Conservation (phyloP, 2,797 vertebrate species). For the Columba guinea region DNA sequence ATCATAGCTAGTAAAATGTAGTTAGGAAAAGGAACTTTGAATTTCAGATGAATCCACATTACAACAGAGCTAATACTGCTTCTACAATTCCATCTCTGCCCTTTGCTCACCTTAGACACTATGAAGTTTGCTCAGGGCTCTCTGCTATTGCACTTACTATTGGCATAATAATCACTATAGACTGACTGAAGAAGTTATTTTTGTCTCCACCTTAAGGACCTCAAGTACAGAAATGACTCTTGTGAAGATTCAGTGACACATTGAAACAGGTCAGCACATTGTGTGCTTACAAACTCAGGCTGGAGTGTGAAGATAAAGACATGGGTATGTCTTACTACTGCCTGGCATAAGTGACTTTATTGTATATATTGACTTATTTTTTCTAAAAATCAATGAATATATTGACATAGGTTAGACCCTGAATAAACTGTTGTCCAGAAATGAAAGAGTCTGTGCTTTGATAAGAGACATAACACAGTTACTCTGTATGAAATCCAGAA, state of each 20-base stretch:
- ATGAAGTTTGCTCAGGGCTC: neutral
- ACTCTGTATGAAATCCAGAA: neutral
- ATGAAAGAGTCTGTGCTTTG: neutral
- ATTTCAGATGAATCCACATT: neutral
- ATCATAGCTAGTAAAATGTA: neutral
- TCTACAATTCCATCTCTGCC: neutral
- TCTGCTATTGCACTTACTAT: neutral
- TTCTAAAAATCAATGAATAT: neutral
- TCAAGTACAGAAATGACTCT: neutral
- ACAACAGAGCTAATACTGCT: neutral
- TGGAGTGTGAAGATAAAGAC: neutral
- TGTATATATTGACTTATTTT: neutral
- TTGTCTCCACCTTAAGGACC: neutral
- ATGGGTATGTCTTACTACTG: neutral
- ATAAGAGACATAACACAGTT: neutral
- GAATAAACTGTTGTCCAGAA: neutral
- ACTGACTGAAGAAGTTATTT: neutral
- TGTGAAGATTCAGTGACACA: neutral
- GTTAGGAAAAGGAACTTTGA: neutral
- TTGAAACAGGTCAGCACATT: neutral
- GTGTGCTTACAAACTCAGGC: neutral
- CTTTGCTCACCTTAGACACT: neutral
- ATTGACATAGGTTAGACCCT: neutral
- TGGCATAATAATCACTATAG: neutral
- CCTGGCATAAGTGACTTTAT: neutral